Conservation (phyloP, 2,113 vertebrate genomes). For the Thamnophis sirtalis region DNA sequence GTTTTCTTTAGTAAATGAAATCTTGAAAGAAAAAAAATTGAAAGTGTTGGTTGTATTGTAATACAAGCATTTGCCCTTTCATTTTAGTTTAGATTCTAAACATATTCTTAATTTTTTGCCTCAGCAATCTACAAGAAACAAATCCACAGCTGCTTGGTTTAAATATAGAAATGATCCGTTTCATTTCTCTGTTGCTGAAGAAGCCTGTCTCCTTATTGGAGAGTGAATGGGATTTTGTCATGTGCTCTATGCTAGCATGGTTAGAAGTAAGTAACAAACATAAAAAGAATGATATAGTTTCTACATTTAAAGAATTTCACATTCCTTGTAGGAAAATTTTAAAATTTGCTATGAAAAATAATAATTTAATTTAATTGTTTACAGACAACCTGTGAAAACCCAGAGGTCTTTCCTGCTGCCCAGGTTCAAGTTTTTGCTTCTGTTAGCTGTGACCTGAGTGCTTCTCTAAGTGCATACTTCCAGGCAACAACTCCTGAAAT, state of each 20-base stretch:
- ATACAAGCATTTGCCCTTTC: neutral
- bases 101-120: conserved; percentile 40
- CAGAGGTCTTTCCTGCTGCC: conserved; percentile 71
- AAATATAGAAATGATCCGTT: conserved; percentile 88
- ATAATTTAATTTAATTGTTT: conserved; percentile 10
- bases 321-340: conserved; percentile 16
- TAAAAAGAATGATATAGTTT: neutral
- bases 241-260: conserved; percentile 95
- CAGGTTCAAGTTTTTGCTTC: conserved; percentile 88
- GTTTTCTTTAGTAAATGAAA: neutral
- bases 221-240: conserved; percentile 91
- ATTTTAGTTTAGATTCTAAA: neutral
- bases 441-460: conserved; percentile 80
- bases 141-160: conserved; percentile 75
- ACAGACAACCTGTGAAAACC: conserved; percentile 82
- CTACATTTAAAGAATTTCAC: neutral
- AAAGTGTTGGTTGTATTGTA: neutral
- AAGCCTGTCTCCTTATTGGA: conserved; percentile 67
- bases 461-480: conserved; percentile 81
- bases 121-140: conserved; percentile 80
- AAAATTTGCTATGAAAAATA: neutral
- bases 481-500: conserved; percentile 64
- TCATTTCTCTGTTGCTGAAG: conserved; percentile 79
- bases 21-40: neutral
- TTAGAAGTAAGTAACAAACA: conserved; percentile 76